phyloP scores from a whole-genome alignment of 2,888 invertebrate species.

The Plutella xylostella region DNA sequence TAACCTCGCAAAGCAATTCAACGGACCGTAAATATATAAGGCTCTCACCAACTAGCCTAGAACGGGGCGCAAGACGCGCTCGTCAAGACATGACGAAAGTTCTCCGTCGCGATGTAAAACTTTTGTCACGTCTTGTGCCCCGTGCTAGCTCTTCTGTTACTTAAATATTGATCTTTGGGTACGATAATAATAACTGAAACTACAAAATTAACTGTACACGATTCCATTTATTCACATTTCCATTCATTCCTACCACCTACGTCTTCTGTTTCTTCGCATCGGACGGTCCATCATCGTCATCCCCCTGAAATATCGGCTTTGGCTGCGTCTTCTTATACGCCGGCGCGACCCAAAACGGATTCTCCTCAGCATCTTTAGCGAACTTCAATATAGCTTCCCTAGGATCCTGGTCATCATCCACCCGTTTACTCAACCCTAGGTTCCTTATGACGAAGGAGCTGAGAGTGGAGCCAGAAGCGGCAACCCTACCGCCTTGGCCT shows the following conservation, averaged over 20 bases:
- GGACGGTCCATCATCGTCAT: constrained; percentile 58
- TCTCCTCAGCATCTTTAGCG: constrained; percentile 94
- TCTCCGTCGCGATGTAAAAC: no score
- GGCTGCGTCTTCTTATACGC: constrained; percentile 93
- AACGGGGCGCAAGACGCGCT: no score
- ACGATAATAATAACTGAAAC: no score
- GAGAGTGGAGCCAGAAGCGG: constrained; percentile 93
- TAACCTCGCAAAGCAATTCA: no score
- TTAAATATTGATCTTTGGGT: no score
- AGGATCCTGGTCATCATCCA: constrained; percentile 94
- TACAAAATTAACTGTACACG: no score
- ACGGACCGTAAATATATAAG: no score
- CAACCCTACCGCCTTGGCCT: constrained; percentile 93
- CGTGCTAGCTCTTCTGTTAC: no score
- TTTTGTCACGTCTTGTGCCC: no score
- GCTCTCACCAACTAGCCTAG: no score
- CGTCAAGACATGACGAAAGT: no score
- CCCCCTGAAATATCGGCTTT: constrained; percentile 78
- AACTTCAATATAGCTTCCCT: constrained; percentile 94
- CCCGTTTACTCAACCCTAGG: constrained; percentile 90
- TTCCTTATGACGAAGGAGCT: constrained; percentile 97
- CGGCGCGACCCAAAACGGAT: constrained; percentile 97
- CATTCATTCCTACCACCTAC: constrained; percentile 12
- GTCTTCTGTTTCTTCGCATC: constrained; percentile 65
- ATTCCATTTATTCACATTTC: neutral